A percentile compares a stretch with the other conserved stretches of the same genome.
These are phyloP conservation scores for Thymelicus lineola DNA, from an alignment of 2,888 invertebrate genomes.

Conservation along the genomic window DNA sequence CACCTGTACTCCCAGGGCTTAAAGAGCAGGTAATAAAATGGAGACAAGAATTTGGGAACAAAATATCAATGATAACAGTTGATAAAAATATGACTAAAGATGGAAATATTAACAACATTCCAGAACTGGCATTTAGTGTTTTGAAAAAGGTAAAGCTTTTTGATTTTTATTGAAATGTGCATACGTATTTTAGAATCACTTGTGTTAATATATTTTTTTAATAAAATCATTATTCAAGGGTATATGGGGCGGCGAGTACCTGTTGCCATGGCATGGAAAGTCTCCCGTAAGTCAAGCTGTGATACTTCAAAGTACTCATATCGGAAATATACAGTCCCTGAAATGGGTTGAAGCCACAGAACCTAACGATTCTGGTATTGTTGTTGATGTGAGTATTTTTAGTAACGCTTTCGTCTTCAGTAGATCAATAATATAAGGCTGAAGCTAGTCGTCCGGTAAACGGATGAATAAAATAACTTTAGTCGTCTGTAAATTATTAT, in stretches of 20 bases:
- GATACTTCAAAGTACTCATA: constrained; percentile 46
- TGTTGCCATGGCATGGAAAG: constrained; percentile 46
- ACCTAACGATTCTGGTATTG: constrained; percentile 46
- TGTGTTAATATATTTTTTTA: neutral
- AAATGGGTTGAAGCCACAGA: constrained; percentile 55
- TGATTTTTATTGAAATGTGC: neutral
- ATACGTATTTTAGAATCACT: neutral
- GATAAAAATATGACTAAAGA: constrained; percentile 15
- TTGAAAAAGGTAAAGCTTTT: constrained; percentile 23
- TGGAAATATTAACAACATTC: constrained; percentile 17
- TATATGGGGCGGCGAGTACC: constrained; percentile 55
- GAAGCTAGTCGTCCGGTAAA: no score
- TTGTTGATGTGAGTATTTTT: constrained; percentile 54
- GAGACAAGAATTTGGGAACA: constrained; percentile 21
- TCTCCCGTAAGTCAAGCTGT: constrained; percentile 36
- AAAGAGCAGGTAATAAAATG: constrained; percentile 21
- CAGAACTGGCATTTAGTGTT: constrained; percentile 21
- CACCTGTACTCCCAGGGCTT: constrained; percentile 14
- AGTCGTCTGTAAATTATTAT: no score
- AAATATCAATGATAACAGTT: constrained; percentile 23
- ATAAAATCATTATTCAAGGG: constrained; percentile 46
- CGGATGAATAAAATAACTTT: no score
- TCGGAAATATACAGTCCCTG: constrained; percentile 56
- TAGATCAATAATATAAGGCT: neutral
- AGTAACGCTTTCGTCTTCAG: neutral